phyloP scores from a whole-genome alignment of 2,113 vertebrate species.

The Garra rufa region DNA sequence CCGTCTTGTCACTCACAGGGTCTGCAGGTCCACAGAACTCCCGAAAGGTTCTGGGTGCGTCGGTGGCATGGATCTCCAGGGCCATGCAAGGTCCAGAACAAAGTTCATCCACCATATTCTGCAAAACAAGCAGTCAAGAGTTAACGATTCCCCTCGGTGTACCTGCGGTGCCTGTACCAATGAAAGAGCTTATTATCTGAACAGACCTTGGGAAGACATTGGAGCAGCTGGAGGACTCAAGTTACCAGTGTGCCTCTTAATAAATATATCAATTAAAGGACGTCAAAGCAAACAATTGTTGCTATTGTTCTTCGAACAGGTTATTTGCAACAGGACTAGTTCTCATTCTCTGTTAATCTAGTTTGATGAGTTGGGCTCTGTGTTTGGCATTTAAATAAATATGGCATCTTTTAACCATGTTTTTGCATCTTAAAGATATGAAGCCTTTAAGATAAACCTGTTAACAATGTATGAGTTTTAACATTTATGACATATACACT shows the following conservation, averaged over 20 bases:
- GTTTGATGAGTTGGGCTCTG: constrained; percentile 29
- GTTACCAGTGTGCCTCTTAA: constrained; percentile 53
- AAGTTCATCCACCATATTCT: constrained; percentile 91
- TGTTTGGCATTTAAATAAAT: no score
- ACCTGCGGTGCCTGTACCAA: constrained; percentile 26
- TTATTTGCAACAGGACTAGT: constrained; percentile 30
- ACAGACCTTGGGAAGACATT: constrained; percentile 53
- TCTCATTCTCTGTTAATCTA: constrained; percentile 50
- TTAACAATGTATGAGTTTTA: not conserved
- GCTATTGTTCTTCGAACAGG: constrained; percentile 50
- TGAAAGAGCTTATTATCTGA: constrained; percentile 60
- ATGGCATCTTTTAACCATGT: not conserved
- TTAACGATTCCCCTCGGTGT: constrained; percentile 35
- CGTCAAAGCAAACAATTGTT: constrained; percentile 54
- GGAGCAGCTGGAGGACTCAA: constrained; percentile 48
- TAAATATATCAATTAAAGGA: constrained; percentile 55
- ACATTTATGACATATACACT: not conserved
- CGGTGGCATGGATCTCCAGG: constrained; percentile 82
- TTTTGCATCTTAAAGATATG: not conserved
- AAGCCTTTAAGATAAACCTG: not conserved
- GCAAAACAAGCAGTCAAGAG: constrained; percentile 49
- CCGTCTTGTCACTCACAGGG: constrained; percentile 84
- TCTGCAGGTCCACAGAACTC: constrained; percentile 92
- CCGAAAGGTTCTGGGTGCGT: constrained; percentile 83
- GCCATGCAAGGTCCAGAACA: constrained; percentile 91